phyloP scores from a whole-genome alignment of 2,113 vertebrate genomes.

The Sus scrofa region T2T-Sscrofa CM000819.6:33999001-33999500 shows the following conservation, averaged over 20 bases:
- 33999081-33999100: constrained; percentile 34
- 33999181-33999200: not conserved
- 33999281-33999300: too few relatives aligned
- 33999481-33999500: not conserved
- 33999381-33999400: too few relatives aligned
- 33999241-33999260: too few relatives aligned
- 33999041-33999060: not conserved
- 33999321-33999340: too few relatives aligned
- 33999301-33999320: too few relatives aligned
- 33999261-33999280: too few relatives aligned
- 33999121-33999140: constrained; percentile 1
- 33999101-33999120: not conserved
- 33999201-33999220: not conserved
- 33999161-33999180: not conserved
- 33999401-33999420: too few relatives aligned
- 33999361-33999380: too few relatives aligned
- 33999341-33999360: too few relatives aligned
- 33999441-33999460: too few relatives aligned
- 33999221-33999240: not conserved
- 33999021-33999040: not conserved
- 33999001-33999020: not conserved
- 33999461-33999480: too few relatives aligned
- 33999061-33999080: not conserved
- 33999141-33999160: not conserved
- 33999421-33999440: too few relatives aligned